These are phyloP conservation scores for Tauraco hartlaubi DNA, from an alignment of 2,797 vertebrate species.

Conservation along the genomic window DNA sequence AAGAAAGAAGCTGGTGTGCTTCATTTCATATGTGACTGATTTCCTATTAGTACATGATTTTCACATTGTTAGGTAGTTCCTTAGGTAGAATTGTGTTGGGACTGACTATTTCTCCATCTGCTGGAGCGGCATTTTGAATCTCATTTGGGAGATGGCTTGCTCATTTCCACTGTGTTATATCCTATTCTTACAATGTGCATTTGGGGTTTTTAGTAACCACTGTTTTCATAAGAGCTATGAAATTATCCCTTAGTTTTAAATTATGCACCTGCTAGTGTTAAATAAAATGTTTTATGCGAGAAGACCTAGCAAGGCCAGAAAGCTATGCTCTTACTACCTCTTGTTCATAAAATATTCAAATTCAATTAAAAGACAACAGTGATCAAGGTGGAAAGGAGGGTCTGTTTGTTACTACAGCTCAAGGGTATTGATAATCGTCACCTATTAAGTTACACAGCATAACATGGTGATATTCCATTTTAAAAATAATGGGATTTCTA, in stretches of 20 bases:
- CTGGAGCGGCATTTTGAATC: slow-evolving; percentile 14
- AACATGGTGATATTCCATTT: neutral
- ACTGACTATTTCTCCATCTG: slow-evolving; percentile 20
- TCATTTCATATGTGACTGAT: neutral
- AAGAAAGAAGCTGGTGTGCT: neutral
- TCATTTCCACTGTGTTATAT: neutral
- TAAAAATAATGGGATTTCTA: neutral
- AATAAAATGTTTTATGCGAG: neutral
- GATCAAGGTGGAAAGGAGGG: slow-evolving; percentile 40
- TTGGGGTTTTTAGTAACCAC: slow-evolving; percentile 23
- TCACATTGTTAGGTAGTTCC: neutral
- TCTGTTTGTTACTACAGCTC: neutral
- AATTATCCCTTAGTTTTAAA: slow-evolving; percentile 31
- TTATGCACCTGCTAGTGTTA: neutral
- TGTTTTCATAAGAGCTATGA: neutral
- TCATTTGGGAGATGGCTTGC: neutral
- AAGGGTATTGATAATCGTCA: slow-evolving; percentile 11
- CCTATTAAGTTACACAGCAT: neutral
- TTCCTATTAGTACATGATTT: slow-evolving; percentile 11
- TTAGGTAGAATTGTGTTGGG: slow-evolving; percentile 3
- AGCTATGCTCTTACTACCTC: neutral
- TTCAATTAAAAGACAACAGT: slow-evolving; percentile 44
- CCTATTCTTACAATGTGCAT: neutral
- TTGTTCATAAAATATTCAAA: slow-evolving; percentile 48
- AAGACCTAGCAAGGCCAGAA: slow-evolving; percentile 1